phyloP scores from a whole-genome alignment of 2,113 vertebrate genomes.

The Melanerpes aurifrons region DNA sequence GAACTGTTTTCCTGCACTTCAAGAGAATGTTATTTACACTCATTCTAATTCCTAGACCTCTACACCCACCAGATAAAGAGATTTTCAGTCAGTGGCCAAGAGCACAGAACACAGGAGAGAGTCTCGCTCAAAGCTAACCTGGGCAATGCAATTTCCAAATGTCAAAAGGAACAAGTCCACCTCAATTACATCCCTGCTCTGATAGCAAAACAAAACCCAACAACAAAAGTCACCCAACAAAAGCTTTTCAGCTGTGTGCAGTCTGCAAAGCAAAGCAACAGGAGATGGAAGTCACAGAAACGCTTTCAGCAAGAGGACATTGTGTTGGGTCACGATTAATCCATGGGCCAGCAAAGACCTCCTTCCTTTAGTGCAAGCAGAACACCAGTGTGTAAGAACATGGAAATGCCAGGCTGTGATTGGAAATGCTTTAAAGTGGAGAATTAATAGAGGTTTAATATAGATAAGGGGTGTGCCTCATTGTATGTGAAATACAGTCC shows the following conservation, averaged over 20 bases:
- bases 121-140: background rate
- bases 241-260: background rate
- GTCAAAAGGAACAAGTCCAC: background rate
- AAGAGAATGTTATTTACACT: background rate
- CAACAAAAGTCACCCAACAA: background rate
- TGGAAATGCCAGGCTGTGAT: background rate
- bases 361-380: background rate
- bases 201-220: background rate
- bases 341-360: background rate
- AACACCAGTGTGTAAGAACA: background rate
- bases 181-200: background rate
- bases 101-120: background rate
- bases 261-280: background rate
- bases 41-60: background rate
- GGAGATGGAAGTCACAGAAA: background rate
- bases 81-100: no score
- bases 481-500: background rate
- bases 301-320: background rate
- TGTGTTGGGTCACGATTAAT: background rate
- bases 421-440: background rate
- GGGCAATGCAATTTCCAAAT: background rate
- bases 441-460: background rate
- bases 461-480: background rate
- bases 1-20: background rate
- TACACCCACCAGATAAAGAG: background rate